A percentile compares a stretch with the other conserved stretches of the same genome.
These are phyloP conservation scores for Rynchops niger DNA, from an alignment of 2,113 vertebrate species.

Conservation along the genomic window DNA sequence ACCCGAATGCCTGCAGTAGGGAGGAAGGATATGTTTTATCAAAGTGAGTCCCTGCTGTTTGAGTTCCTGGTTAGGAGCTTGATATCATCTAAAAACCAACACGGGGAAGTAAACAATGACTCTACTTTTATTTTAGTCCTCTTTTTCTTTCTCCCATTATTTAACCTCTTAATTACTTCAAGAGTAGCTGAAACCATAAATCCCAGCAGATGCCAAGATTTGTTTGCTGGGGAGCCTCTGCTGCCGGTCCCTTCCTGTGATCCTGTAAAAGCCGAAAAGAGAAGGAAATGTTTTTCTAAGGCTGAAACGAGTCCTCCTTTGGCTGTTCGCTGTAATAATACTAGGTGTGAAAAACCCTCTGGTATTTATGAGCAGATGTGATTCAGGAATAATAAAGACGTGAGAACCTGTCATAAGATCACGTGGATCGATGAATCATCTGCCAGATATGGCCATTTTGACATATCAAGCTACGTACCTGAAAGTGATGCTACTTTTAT, in stretches of 20 bases:
- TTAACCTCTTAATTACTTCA: neutral
- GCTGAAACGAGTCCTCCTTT: neutral
- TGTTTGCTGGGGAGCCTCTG: neutral
- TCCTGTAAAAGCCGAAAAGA: neutral
- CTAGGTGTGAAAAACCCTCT: slow-evolving; percentile 10
- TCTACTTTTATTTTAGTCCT: neutral
- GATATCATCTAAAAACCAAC: slow-evolving; percentile 41
- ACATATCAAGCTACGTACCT: accelerated
- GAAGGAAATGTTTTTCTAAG: slow-evolving; percentile 36
- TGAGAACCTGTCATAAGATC: neutral
- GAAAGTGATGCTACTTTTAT: neutral
- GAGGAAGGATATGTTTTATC: slow-evolving; percentile 54
- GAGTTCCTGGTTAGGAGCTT: slow-evolving; percentile 45
- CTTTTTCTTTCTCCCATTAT: neutral
- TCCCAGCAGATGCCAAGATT: neutral
- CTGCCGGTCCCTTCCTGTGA: neutral
- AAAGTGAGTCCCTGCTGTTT: slow-evolving; percentile 31
- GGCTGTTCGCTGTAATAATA: neutral
- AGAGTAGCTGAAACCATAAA: accelerated
- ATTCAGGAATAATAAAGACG: neutral
- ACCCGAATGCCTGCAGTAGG: neutral
- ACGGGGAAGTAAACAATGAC: slow-evolving; percentile 9
- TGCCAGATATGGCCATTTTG: neutral
- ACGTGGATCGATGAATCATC: neutral
- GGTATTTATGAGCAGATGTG: slow-evolving; percentile 34